Base-by-base conservation (phyloP, 2,797 vertebrate genomes). In the Eptatretus atami region DNA sequence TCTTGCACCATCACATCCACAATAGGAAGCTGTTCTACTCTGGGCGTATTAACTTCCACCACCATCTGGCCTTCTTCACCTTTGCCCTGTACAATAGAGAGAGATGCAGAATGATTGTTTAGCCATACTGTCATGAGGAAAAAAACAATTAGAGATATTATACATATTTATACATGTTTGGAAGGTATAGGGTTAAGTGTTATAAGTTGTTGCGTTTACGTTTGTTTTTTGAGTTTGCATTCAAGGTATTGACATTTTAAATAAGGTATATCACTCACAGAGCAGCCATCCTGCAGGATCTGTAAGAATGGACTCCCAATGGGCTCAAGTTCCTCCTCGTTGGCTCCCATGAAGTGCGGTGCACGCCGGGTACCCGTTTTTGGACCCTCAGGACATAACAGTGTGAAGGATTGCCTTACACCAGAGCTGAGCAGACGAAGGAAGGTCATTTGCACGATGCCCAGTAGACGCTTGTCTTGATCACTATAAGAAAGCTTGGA, bases 391-490 rank as follows among this genome's bases (percentile, higher is more conserved):
- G 80, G 71, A 76, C 92, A 98, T 78, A 81, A 85, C 74, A 95
- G 96, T 2, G 88, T 96, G 73, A 98, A 54, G 70, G 95, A 96
- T 78, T 98, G 92, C 65, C 72, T 75, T 65, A 85, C 92, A 0
- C 84, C 79, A 2, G 87, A 90, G 0, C 90, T 98, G 67, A 98
- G 74, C 70, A 96, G 74, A 12, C 86, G 73, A 70, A 98, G 73
- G 81, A 98, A 98, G 2, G 92, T 95, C 92, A 98, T 96, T 79
- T 98, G 90, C 15, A 98, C 92, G 71, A 95, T 84, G 0, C 92
- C 84, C 9, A 98, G 84, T 2, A 86, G 83, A 76, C 79, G 92
- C 52, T 82, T 81, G 2, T 98, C 87, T 0, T 82, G 77, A 2
- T 98, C 92, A 75, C 83, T 80, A 1, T 96, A 98, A 67, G 92